A percentile compares a stretch with the other conserved stretches of the same genome.
Evolutionary conservation across 2,113 vertebrate genomes (phyloP).

Genomic region (Ibidorhyncha struthersii): DNA sequence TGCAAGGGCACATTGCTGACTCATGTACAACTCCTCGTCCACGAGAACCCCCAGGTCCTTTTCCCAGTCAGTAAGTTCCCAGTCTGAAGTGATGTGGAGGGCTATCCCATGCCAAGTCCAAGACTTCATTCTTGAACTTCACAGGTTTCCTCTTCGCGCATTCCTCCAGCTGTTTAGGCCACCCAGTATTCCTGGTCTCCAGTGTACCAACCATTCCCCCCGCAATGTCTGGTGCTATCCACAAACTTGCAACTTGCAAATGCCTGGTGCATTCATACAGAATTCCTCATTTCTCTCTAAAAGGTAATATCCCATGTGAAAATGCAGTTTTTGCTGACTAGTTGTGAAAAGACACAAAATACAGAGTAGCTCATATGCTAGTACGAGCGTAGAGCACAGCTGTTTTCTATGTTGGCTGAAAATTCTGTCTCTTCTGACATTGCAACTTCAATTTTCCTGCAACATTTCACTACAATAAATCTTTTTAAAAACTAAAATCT

Average conservation of each 20-base stretch:
- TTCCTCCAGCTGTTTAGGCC: neutral
- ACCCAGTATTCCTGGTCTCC: neutral
- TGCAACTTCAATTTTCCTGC: neutral
- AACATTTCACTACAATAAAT: neutral
- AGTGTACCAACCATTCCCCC: neutral
- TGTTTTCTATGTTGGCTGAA: neutral
- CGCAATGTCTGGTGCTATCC: neutral
- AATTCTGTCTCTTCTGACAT: neutral
- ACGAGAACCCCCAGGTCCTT: neutral
- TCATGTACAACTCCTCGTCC: neutral
- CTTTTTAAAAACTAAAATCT: neutral
- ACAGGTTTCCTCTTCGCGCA: neutral
- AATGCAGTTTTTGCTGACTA: neutral
- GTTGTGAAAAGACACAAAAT: neutral
- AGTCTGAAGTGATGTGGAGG: neutral
- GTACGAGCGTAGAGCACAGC: fast-evolving
- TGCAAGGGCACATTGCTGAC: neutral
- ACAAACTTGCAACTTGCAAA: neutral
- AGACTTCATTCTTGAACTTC: neutral
- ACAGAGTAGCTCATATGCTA: neutral
- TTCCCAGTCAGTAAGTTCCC: neutral
- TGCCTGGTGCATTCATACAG: too few species aligned
- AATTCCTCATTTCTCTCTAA: neutral
- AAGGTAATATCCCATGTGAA: neutral
- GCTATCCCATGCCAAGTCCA: neutral